Base-by-base conservation (phyloP, 2,888 invertebrate species). In the Ectropis crepuscularia region DNA sequence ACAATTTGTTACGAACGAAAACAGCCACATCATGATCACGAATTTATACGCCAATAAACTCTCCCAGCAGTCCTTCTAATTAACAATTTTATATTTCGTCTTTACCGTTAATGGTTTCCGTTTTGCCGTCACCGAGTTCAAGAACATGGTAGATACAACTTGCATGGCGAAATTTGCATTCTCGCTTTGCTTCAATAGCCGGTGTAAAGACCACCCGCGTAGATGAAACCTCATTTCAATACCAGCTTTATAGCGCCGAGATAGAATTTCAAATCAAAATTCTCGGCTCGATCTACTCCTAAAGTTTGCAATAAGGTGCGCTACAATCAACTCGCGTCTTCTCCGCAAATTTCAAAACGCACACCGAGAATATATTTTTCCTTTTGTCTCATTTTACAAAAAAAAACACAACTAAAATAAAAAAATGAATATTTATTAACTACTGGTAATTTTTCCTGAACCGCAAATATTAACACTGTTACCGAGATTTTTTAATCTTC, bases 111-210 rank as follows among this genome's bases (percentile, higher is more conserved):
- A 78, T 74, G 75, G 76, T 75, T 77, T 78, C 75, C 74, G 77
- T 79, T 82, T 78, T 81, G 77, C 79, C 78, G 72, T 78, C 75
- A 75, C 75, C 72, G 76, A 80, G 84, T 86, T 86, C 83, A 86
- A 85, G 82, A 84, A 79, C 81, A 83, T 71, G 74, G 76, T 79
- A 85, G 84, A 81, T 82, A 84, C 83, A 85, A 82, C n/a, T n/a
- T n/a, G n/a, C n/a, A n/a, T 84, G 81, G 85, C 80, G 79, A 90
- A 91, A 92, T 92, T 92, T 90, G 90, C 92, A 92, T 91, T 90
- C 89, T 82, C 83, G 88, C 83, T 88, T 86, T 82, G 83, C 83
- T 82, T 83, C 85, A 81, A 83, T 83, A 85, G 82, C 82, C 81
- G 85, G 83, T 83, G 85, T 87, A 85, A 61, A 83, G 92, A 92